Percentiles rank a stretch among this genome's conserved stretches.
These are phyloP conservation scores for Sebastes minor DNA, from an alignment of 2,797 vertebrate species.

Conservation along the genomic window DNA sequence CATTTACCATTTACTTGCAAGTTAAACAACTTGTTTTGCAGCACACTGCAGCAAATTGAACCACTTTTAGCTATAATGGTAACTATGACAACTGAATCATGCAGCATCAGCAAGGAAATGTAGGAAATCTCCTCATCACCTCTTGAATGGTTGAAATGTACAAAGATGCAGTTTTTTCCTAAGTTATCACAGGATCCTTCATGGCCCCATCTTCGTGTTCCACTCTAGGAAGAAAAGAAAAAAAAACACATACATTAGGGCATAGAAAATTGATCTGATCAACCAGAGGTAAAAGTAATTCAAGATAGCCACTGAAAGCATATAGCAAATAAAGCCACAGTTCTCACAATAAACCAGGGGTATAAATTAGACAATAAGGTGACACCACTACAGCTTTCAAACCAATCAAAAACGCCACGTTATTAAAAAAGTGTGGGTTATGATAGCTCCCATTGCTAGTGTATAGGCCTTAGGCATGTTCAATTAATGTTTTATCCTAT, in stretches of 20 bases:
- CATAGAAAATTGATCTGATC: background rate
- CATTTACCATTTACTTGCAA: background rate
- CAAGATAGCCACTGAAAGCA: background rate
- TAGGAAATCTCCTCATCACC: slow-evolving; percentile 51
- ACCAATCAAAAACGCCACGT: background rate
- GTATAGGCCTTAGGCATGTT: background rate
- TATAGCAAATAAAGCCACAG: background rate
- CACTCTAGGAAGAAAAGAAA: slow-evolving; percentile 49
- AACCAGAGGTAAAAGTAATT: background rate
- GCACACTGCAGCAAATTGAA: background rate
- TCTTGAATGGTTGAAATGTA: slow-evolving; percentile 68
- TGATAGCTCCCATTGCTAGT: background rate
- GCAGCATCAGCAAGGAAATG: background rate
- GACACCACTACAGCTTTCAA: background rate
- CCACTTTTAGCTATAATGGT: background rate
- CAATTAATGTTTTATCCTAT: background rate
- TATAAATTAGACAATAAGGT: background rate
- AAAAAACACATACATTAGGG: slow-evolving; percentile 8
- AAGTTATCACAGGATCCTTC: slow-evolving; percentile 76
- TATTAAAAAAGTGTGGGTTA: background rate
- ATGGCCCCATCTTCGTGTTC: slow-evolving; percentile 70
- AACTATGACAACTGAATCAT: slow-evolving; percentile 9
- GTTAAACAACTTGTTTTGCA: background rate
- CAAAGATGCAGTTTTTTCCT: slow-evolving; percentile 47
- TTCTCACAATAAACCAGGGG: background rate